A percentile compares a stretch with the other conserved stretches of the same genome.
phyloP scores from a whole-genome alignment of 2,888 invertebrate genomes.

The Limenitis arthemis region DNA sequence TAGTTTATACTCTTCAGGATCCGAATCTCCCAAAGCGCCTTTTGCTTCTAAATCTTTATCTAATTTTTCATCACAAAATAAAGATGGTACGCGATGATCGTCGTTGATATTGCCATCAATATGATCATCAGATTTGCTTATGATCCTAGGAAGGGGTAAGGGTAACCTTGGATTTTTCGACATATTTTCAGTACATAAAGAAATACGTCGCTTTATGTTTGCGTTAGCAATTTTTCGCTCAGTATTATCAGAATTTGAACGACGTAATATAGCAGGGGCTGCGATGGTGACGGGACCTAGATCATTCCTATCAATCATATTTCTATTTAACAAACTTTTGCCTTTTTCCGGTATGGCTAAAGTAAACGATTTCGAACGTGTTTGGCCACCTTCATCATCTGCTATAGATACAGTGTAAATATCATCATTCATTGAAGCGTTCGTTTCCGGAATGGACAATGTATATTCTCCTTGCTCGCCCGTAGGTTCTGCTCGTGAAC shows the following conservation, averaged over 20 bases:
- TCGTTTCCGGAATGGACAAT: conserved; percentile 66
- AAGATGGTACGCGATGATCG: conserved; percentile 61
- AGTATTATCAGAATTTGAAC: conserved; percentile 64
- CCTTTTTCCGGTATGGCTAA: conserved; percentile 64
- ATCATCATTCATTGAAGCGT: conserved; percentile 67
- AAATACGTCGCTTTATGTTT: conserved; percentile 58
- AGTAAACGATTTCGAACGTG: conserved; percentile 55
- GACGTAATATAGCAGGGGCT: conserved; percentile 62
- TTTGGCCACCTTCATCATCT: conserved; percentile 57
- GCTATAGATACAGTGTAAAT: conserved; percentile 68
- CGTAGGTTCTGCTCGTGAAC: conserved; percentile 64
- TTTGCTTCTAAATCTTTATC: conserved; percentile 59
- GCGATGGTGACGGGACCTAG: conserved; percentile 43
- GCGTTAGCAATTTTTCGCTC: conserved; percentile 51
- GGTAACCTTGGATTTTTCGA: conserved; percentile 37
- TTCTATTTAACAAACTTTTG: conserved; percentile 57
- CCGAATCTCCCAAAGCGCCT: conserved; percentile 45
- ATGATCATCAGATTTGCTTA: conserved; percentile 33
- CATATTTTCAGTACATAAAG: conserved; percentile 54
- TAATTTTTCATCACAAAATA: conserved; percentile 67
- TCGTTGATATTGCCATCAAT: conserved; percentile 46
- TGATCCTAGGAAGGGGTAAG: conserved; percentile 30
- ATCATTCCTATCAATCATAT: conserved; percentile 49
- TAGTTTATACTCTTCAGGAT: conserved; percentile 51
- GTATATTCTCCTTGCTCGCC: conserved; percentile 66